Evolutionary conservation across 2,888 invertebrate genomes (phyloP).

Genomic region (Andrena fulva): DNA sequence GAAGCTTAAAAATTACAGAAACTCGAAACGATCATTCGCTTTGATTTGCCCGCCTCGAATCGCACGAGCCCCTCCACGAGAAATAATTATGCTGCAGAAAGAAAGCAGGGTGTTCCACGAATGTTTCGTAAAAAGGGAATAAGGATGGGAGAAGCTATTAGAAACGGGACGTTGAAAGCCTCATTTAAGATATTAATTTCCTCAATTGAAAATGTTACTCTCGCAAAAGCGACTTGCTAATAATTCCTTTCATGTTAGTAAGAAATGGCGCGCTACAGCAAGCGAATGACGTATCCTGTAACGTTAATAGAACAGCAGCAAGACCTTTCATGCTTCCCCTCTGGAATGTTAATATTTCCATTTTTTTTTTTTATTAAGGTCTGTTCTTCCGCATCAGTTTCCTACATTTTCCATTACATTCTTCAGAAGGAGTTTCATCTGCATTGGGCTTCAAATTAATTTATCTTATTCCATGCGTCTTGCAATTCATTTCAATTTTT

Average conservation of each 20-base stretch:
- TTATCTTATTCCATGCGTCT: not conserved
- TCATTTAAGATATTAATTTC: conserved; percentile 31
- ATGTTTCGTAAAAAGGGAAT: not conserved
- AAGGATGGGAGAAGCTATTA: not conserved
- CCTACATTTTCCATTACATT: not conserved
- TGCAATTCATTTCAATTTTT: not conserved
- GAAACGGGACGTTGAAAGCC: not conserved
- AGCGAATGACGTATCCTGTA: not conserved
- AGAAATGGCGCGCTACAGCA: not conserved
- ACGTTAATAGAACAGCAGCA: not conserved
- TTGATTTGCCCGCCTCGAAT: not conserved
- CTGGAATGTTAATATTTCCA: not conserved
- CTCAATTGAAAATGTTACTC: conserved; percentile 11
- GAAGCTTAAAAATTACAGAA: not conserved
- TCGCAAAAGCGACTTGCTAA: not conserved
- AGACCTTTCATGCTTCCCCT: not conserved
- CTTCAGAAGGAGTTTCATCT: not conserved
- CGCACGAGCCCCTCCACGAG: not conserved
- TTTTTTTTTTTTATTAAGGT: not conserved
- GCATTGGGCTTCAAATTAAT: conserved; percentile 1
- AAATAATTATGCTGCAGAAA: not conserved
- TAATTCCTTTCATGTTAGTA: not conserved
- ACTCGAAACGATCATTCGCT: not conserved
- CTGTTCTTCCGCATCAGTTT: not conserved
- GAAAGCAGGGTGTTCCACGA: not conserved